These are phyloP conservation scores for Colletes latitarsis DNA, from an alignment of 1,140 invertebrate genomes.

Conservation along the genomic window DNA sequence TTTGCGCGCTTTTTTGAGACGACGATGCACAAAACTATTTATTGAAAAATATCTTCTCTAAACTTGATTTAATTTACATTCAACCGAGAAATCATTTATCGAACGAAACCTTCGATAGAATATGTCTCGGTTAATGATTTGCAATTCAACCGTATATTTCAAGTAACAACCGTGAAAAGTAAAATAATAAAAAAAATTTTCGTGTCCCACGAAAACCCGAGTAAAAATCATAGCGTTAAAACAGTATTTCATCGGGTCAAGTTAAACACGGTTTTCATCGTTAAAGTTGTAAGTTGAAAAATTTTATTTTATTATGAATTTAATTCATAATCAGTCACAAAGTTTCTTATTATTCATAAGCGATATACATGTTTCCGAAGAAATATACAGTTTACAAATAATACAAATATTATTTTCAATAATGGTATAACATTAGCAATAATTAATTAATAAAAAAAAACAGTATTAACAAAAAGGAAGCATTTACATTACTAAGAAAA, in stretches of 20 bases:
- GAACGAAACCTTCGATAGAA: background rate
- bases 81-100: no score
- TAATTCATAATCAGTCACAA: slow-evolving; percentile 12
- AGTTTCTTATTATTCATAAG: background rate
- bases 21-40: no score
- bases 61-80: no score
- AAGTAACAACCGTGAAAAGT: background rate
- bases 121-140: background rate
- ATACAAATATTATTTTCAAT: background rate
- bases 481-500: slow-evolving; percentile 4
- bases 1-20: slow-evolving; percentile 6
- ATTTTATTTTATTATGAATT: slow-evolving; percentile 6
- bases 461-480: slow-evolving; percentile 6
- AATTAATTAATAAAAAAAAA: background rate
- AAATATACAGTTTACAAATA: background rate
- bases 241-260: no score
- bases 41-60: no score
- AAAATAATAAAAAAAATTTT: no score
- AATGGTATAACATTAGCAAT: background rate
- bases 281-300: background rate
- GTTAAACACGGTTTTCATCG: background rate
- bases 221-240: no score
- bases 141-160: slow-evolving; percentile 7
- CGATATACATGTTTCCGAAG: background rate
- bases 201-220: no score